Percentiles rank a stretch among this genome's conserved stretches.
These are phyloP conservation scores for Periophthalmus modestus DNA, from an alignment of 2,113 vertebrate species.

Conservation along the genomic window DNA sequence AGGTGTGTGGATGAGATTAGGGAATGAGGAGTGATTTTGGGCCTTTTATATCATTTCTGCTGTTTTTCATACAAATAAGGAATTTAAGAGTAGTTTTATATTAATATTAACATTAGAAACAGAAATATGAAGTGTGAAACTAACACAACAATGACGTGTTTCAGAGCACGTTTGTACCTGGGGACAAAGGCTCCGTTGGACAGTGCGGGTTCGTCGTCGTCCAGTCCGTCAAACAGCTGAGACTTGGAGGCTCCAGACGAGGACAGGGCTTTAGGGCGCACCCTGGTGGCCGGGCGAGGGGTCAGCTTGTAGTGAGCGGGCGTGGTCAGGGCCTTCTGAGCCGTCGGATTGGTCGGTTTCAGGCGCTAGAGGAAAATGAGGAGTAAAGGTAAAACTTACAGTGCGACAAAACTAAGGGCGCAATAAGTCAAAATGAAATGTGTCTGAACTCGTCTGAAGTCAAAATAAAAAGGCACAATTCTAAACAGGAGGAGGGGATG, in stretches of 20 bases:
- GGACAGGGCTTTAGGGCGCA: conserved; percentile 90
- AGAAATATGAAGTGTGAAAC: too few relatives aligned
- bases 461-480: too few relatives aligned
- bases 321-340: conserved; percentile 93
- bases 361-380: conserved; percentile 81
- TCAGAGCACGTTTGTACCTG: conserved; percentile 71
- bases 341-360: conserved; percentile 94
- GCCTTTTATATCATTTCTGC: too few relatives aligned
- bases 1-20: too few relatives aligned
- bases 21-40: too few relatives aligned
- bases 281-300: conserved; percentile 86
- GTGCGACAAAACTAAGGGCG: too few relatives aligned
- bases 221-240: conserved; percentile 92
- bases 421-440: too few relatives aligned
- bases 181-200: conserved; percentile 91
- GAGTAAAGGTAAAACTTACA: background rate
- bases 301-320: conserved; percentile 95
- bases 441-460: too few relatives aligned
- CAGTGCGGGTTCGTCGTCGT: conserved; percentile 89
- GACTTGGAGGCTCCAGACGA: conserved; percentile 86
- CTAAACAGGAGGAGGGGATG: too few relatives aligned
- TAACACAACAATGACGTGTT: background rate
- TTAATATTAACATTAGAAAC: too few relatives aligned
- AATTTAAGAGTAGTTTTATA: too few relatives aligned
- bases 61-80: too few relatives aligned